Base-by-base conservation (phyloP, 2,888 invertebrate species). In the Lydus trimaculatus region DNA sequence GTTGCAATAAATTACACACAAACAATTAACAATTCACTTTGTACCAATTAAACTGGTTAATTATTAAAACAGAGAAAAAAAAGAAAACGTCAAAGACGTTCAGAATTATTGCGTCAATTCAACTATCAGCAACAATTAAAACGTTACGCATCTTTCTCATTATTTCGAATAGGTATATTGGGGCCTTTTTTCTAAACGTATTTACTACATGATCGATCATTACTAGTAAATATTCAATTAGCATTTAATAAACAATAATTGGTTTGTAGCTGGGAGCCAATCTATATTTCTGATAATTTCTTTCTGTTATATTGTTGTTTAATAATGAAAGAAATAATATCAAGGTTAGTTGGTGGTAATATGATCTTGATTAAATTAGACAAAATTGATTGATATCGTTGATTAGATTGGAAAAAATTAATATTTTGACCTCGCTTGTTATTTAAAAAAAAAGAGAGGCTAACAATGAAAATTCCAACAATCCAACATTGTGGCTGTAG, bases 181-280 rank as follows among this genome's bases (percentile, higher is more conserved):
- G 6, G 13, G 28, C 4, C 8, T 3, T 33, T 33, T 3, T 33
- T 33, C 8, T 28, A n/a, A n/a, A n/a, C n/a, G n/a, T 28, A 3
- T 28, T 28, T 28, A 28, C 4, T 28, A 4, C 28, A 28, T 28
- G 28, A 28, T 28, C 28, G 28, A 4, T 4, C 13, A 0, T 36
- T 36, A 13, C 43, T 4, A n/a, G n/a, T 7, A 17, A 6, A 13
- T n/a, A 43, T 36, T 36, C 31, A 13, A 15, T 36, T 36, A 6
- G 39, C n/a, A 33, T 59, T 59, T 28, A 17, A 59, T 59, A 25
- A 59, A n/a, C 9, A 13, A 13, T 60, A 31, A 60, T 60, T n/a
- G n/a, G 11, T 8, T 5, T 59, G 7, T 33, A 64, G 58, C 64
- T 52, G 58, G 58, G 33, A 20, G 64, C 64, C 64, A 64, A 43